These are phyloP conservation scores for Blastobasis adustella DNA, from an alignment of 2,888 invertebrate species.

Conservation along the genomic window DNA sequence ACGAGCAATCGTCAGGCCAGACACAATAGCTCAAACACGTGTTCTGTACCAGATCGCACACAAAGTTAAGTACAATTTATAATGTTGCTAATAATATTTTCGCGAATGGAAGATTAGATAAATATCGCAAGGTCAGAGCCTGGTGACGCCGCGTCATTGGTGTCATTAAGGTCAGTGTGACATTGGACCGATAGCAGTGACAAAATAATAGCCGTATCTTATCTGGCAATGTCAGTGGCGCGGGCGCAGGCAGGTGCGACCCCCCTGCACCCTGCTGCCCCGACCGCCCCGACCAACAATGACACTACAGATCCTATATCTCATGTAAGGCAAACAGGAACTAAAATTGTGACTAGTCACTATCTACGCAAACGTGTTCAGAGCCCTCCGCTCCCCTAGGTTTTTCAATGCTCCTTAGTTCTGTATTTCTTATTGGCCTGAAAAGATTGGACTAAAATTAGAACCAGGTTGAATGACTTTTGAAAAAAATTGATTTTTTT, in stretches of 20 bases:
- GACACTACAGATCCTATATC: no score
- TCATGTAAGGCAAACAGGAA: no score
- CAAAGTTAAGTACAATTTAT: slow-evolving; percentile 18
- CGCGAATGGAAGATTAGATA: slow-evolving; percentile 68
- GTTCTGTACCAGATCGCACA: not conserved
- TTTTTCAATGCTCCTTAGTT: no score
- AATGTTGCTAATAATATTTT: slow-evolving; percentile 48
- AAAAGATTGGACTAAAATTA: no score
- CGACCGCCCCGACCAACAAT: not conserved
- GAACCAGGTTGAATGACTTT: no score
- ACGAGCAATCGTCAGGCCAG: no score
- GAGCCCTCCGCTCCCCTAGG: no score
- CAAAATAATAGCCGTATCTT: slow-evolving; percentile 73
- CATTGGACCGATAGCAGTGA: slow-evolving; percentile 67
- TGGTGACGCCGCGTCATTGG: slow-evolving; percentile 59
- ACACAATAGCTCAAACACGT: no score
- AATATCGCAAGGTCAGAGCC: slow-evolving; percentile 67
- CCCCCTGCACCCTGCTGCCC: slow-evolving; percentile 34
- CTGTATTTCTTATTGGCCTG: no score
- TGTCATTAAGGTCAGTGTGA: slow-evolving; percentile 74
- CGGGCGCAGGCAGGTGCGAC: slow-evolving; percentile 66
- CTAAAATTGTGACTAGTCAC: no score
- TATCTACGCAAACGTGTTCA: no score
- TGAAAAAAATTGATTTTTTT: no score
- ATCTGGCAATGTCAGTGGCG: slow-evolving; percentile 69